Evolutionary conservation across 2,113 vertebrate genomes (phyloP), one percentile per base, ranked within the genome.

Genomic region (Dipodomys spectabilis): DNA sequence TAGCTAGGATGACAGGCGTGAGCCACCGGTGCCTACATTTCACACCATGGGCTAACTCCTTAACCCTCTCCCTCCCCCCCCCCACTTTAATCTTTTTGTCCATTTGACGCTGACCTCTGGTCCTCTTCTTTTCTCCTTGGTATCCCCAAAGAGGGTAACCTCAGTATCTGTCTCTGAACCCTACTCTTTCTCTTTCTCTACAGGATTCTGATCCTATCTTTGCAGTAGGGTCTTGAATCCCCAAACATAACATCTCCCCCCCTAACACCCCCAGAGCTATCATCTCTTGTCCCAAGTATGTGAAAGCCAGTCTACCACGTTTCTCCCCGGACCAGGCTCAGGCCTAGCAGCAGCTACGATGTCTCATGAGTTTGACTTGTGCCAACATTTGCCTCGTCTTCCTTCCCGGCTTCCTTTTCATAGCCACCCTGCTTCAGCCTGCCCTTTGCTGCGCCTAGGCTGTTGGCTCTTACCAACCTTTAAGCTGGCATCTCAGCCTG

Each of bases 391-490:
- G 1, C 12, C 20, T 84, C 16, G 7, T 10, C 6, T 62, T 65
- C 3, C 23, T 90, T 20, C 6, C 22, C 30, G 39, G 39, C 64
- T 69, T 3, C 20, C 28, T 53, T 28, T 1, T 1, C 4, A 6
- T 19, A 7, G n/a, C 53, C 30, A 5, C 18, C 35, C 20, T 60
- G 45, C 30, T 25, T 62, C 23, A 62, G 64, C 32, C 15, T 11
- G 4, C 0, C 35, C 30, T 35, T 64, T 44, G 7, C 12, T 3
- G 2, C 1, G 1, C 39, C 25, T 5, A 23, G 53, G 35, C 23
- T 32, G 4, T 16, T 20, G 11, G 25, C 13, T 86, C 2, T 62
- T 64, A 15, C 0, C 62, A 28, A 25, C n/a, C n/a, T 64, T 79
- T 74, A 27, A 9, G 2, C 45, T 45, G 16, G 18, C 65, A 39